Percentiles rank a stretch among this genome's conserved stretches.
phyloP scores from a whole-genome alignment of 2,888 invertebrate species.

The Formica aserva region DNA sequence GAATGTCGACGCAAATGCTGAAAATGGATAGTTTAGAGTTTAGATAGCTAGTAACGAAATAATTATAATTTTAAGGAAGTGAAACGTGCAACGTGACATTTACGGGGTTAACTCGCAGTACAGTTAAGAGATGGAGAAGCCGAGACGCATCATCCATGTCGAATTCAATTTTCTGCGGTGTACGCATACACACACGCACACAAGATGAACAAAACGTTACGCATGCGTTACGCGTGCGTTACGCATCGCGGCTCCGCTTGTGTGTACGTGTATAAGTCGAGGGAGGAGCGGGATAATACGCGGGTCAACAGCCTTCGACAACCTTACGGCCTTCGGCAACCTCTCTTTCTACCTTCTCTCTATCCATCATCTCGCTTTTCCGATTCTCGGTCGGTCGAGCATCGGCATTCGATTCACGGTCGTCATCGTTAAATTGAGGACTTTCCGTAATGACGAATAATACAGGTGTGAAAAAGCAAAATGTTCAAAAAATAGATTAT shows the following conservation, averaged over 20 bases:
- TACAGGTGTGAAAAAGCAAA: neutral
- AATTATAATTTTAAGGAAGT: slow-evolving; percentile 55
- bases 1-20: slow-evolving; percentile 19
- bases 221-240: slow-evolving; percentile 58
- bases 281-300: slow-evolving; percentile 52
- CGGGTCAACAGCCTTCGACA: slow-evolving; percentile 74
- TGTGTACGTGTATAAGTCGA: slow-evolving; percentile 35
- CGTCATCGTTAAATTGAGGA: slow-evolving; percentile 42
- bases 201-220: slow-evolving; percentile 40
- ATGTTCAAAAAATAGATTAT: neutral
- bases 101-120: slow-evolving; percentile 55
- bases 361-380: slow-evolving; percentile 40
- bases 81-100: slow-evolving; percentile 55
- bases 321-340: slow-evolving; percentile 67
- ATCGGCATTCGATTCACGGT: slow-evolving; percentile 47
- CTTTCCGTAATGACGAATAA: slow-evolving; percentile 4
- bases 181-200: neutral
- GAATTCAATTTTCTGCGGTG: slow-evolving; percentile 71
- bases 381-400: slow-evolving; percentile 52
- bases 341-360: slow-evolving; percentile 46
- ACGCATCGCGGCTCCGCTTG: slow-evolving; percentile 58
- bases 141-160: slow-evolving; percentile 62
- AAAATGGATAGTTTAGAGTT: neutral
- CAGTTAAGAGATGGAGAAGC: slow-evolving; percentile 43
- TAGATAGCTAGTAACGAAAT: slow-evolving; percentile 33